phyloP scores from a whole-genome alignment of 2,888 invertebrate genomes.

The Volucella inflata region DNA sequence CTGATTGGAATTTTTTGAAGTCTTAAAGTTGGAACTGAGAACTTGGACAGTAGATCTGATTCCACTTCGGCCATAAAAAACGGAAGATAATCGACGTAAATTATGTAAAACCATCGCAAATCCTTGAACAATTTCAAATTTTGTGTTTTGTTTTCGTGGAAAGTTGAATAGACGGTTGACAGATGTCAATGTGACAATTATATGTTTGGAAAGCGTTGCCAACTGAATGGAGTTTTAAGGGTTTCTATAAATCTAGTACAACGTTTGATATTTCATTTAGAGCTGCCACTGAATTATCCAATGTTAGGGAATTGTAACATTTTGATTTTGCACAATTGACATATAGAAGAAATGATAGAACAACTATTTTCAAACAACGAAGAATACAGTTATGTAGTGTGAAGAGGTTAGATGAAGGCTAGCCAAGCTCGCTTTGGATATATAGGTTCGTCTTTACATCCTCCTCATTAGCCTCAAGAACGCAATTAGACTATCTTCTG shows the following conservation, averaged over 20 bases:
- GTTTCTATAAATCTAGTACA: background rate
- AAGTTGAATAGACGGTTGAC: conserved; percentile 18
- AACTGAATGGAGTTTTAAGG: background rate
- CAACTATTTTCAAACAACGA: too few species aligned
- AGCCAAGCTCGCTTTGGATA: too few species aligned
- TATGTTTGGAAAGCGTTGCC: background rate
- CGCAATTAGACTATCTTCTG: too few species aligned
- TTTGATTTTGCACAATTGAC: too few species aligned
- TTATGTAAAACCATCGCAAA: conserved; percentile 57
- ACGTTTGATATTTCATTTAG: background rate
- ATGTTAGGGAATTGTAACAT: too few species aligned
- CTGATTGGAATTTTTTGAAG: background rate
- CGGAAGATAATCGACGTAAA: conserved; percentile 20
- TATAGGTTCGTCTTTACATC: too few species aligned
- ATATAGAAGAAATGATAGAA: too few species aligned
- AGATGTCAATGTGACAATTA: background rate
- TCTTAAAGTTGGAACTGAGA: background rate
- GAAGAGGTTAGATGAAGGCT: too few species aligned
- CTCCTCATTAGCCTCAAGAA: too few species aligned
- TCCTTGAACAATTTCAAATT: background rate
- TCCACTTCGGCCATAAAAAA: background rate
- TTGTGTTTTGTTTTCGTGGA: conserved; percentile 31
- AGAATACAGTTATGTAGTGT: too few species aligned
- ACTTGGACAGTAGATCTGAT: background rate
- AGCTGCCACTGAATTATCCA: too few species aligned